A percentile compares a stretch with the other conserved stretches of the same genome.
Evolutionary conservation across 2,797 vertebrate genomes (phyloP).

Genomic region (Sphenodon punctatus): DNA sequence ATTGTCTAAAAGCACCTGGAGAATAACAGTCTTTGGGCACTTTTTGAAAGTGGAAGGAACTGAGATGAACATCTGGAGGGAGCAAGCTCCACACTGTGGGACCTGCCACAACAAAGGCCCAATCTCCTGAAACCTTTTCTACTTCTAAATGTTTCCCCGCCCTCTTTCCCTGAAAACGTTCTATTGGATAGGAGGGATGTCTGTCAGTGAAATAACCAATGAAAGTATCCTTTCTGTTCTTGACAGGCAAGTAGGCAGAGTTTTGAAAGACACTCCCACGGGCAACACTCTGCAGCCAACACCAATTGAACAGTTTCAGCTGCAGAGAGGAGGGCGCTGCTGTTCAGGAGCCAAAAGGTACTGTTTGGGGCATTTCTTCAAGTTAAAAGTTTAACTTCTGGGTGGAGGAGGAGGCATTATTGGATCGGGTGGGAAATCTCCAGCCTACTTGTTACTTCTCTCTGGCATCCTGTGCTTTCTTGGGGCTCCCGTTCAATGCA

Average conservation of each 20-base stretch:
- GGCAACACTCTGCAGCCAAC: conserved; percentile 64
- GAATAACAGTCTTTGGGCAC: not conserved
- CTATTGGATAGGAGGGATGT: not conserved
- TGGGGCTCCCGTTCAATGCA: too few species aligned
- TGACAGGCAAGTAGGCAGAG: conserved; percentile 73
- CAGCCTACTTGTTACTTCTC: too few species aligned
- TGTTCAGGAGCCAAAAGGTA: conserved; percentile 73
- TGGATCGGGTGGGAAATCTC: too few species aligned
- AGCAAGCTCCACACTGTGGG: too few species aligned
- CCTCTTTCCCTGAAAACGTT: not conserved
- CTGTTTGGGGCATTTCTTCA: not conserved
- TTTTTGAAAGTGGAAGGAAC: not conserved
- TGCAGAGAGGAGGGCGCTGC: conserved; percentile 73
- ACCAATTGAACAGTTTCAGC: conserved; percentile 69
- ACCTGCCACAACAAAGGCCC: too few species aligned
- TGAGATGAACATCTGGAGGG: too few species aligned
- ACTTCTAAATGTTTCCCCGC: not conserved
- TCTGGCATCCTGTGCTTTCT: too few species aligned
- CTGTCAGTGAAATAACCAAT: not conserved
- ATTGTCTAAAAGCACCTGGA: too few species aligned
- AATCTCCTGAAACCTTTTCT: not conserved
- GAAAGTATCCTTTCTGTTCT: conserved; percentile 29
- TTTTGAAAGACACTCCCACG: conserved; percentile 69
- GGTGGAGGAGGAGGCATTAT: accelerated
- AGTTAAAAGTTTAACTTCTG: not conserved